phyloP scores from a whole-genome alignment of 1,140 invertebrate genomes.

The Paralvinella palmiformis region DNA sequence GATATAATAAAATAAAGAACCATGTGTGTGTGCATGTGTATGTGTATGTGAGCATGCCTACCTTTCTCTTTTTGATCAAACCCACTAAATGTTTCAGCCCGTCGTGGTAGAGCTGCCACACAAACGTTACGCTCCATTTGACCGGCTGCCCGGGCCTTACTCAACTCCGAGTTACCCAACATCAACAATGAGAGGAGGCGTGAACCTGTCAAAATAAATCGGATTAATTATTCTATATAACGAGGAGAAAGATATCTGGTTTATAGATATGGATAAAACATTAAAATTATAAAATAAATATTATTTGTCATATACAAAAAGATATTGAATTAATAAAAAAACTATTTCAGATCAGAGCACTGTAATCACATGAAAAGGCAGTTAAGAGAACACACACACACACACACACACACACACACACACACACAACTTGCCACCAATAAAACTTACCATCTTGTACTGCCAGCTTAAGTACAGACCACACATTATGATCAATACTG shows the following conservation, averaged over 20 bases:
- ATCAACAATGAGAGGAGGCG: not conserved
- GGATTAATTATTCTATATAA: not conserved
- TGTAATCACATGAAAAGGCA: no score
- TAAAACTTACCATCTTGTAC: no score
- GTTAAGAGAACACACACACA: no score
- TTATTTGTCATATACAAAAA: not conserved
- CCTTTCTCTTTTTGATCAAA: conserved; percentile 60
- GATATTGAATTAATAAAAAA: no score
- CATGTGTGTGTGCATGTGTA: not conserved
- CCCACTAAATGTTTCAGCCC: conserved; percentile 90
- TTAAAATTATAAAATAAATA: not conserved
- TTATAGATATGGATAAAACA: not conserved
- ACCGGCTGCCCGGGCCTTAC: conserved; percentile 72
- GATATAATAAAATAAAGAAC: not conserved
- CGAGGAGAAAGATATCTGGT: not conserved
- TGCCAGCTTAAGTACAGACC: no score
- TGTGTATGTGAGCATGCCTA: not conserved
- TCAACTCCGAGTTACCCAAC: conserved; percentile 71
- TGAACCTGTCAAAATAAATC: not conserved
- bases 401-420: no score
- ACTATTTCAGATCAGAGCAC: no score
- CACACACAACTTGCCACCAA: no score
- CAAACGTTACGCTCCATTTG: conserved; percentile 75
- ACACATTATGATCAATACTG: no score
- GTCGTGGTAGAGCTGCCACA: conserved; percentile 74